Percentiles rank a stretch among this genome's conserved stretches.
Conservation (phyloP, 2,113 vertebrate genomes). For the Carassius gibelio region DNA sequence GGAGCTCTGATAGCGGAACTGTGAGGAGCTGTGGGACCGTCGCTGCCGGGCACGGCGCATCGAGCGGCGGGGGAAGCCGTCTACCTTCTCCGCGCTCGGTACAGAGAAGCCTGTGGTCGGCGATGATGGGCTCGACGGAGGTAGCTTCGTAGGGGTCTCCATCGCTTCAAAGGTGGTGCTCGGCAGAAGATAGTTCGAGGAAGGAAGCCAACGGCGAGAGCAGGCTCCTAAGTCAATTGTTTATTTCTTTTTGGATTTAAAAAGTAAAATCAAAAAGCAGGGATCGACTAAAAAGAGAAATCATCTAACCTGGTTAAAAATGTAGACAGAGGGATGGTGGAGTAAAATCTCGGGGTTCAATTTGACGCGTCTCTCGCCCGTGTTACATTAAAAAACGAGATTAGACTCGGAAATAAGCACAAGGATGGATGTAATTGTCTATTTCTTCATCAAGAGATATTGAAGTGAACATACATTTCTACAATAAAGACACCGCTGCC, state of each 20-base stretch:
- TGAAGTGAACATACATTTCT: conserved; percentile 60
- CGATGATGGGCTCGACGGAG: conserved; percentile 88
- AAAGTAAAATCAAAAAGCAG: conserved; percentile 25
- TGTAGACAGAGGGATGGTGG: conserved; percentile 28
- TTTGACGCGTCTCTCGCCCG: conserved; percentile 52
- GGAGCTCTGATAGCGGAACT: conserved; percentile 93
- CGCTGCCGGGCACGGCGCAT: conserved; percentile 88
- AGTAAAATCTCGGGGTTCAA: conserved; percentile 53
- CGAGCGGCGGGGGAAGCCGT: conserved; percentile 88
- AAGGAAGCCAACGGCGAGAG: conserved; percentile 24
- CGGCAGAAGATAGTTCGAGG: conserved; percentile 25
- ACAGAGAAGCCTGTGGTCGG: conserved; percentile 89
- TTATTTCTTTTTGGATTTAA: not conserved
- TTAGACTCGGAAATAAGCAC: conserved; percentile 25
- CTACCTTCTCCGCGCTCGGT: conserved; percentile 90
- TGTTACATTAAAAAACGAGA: conserved; percentile 49
- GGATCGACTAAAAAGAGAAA: not conserved
- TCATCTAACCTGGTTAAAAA: conserved; percentile 48
- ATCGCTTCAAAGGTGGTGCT: conserved; percentile 56
- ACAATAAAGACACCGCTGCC: conserved; percentile 61
- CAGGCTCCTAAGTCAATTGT: not conserved
- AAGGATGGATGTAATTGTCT: conserved; percentile 56
- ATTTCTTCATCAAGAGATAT: conserved; percentile 62
- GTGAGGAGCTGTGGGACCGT: conserved; percentile 90
- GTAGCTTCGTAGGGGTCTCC: conserved; percentile 83